Base-by-base conservation (phyloP, 1,140 invertebrate genomes). In the Drosophila lacteicornis region DNA sequence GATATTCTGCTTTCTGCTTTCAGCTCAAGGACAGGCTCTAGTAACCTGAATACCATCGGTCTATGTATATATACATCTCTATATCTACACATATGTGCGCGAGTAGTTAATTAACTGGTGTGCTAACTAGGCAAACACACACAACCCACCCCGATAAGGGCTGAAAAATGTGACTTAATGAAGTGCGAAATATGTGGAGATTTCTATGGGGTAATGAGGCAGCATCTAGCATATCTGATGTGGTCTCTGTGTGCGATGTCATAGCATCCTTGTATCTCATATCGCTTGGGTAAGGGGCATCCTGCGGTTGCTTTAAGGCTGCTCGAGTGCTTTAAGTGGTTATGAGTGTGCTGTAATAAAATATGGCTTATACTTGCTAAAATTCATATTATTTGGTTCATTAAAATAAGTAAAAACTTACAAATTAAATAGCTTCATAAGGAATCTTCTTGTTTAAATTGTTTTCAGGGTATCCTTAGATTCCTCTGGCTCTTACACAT, bases 151-250 rank as follows among this genome's bases (percentile, higher is more conserved):
- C 40, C 13, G 75, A 63, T 84, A 80, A 66, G 50, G 59, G 62
- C 46, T 69, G 63, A 85, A 71, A 79, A 88, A 88, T 84, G 80
- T 90, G 85, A 84, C 81, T 75, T 88, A 90, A 88, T 88, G 80
- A 88, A 81, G 77, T 90, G 85, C 65, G 78, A 88, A 88, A 88
- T 90, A 81, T 88, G 78, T 67, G 77, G 13, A 79, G 69, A 58
- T 67, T 86, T 87, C 73, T 80, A 80, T 84, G 76, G 77, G 53
- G 59, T 83, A 88, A 86, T 83, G 84, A 88, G 76, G 56, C 80
- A 75, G 79, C 71, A 74, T 74, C 53, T 22, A 50, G 50, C 51
- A 73, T 73, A 81, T 81, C 73, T 65, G 50, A 74, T 80, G 49
- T 7, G 75, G 42, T 38, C 38, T 47, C 50, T 59, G 42, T 65